Conservation (phyloP, 2,888 invertebrate genomes). For the Linnaemya vulpina region DNA sequence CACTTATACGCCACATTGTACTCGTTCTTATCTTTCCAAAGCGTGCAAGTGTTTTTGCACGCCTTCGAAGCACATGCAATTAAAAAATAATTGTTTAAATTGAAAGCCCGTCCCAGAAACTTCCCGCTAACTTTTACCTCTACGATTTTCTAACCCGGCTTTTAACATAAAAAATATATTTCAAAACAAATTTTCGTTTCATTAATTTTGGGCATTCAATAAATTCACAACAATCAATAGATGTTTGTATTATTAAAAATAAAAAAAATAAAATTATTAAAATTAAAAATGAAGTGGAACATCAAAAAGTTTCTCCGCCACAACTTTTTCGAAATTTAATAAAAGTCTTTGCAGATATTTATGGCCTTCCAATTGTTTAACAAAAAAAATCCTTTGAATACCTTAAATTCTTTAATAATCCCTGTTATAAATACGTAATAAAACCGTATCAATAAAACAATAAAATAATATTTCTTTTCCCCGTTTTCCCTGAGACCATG, state of each 20-base stretch:
- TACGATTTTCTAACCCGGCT: no score
- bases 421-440: conserved; percentile 59
- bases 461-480: conserved; percentile 57
- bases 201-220: no score
- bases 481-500: conserved; percentile 1
- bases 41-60: no score
- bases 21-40: no score
- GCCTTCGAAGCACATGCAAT: no score
- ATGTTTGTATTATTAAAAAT: not conserved
- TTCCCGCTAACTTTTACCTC: no score
- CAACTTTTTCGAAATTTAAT: conserved; percentile 8
- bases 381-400: conserved; percentile 57
- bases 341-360: not conserved
- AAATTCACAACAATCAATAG: no score
- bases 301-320: not conserved
- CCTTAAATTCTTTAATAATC: conserved; percentile 69
- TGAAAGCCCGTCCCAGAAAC: no score
- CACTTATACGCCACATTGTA: no score
- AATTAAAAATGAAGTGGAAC: not conserved
- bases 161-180: no score
- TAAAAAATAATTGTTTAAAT: no score
- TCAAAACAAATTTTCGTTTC: no score
- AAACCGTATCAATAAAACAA: conserved; percentile 71
- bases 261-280: not conserved
- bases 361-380: not conserved